These are phyloP conservation scores for Heliothis subflexa DNA, from an alignment of 1,140 invertebrate genomes.

Conservation along the genomic window DNA sequence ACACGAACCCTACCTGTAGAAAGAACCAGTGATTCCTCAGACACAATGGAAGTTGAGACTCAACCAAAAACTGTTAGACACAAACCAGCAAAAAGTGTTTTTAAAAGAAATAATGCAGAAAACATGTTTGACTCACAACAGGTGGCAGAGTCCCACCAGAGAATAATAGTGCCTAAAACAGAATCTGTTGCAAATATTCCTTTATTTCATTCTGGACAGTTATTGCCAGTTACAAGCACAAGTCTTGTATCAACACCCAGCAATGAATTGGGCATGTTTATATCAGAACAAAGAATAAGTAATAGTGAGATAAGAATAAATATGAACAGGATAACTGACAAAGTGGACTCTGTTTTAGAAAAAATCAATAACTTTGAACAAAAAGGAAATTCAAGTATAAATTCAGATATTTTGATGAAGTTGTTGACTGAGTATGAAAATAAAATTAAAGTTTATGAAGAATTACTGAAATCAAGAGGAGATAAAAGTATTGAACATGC, in stretches of 20 bases:
- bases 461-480: constrained; percentile 60
- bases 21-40: constrained; percentile 71
- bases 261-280: constrained; percentile 65
- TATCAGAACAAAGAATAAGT: constrained; percentile 78
- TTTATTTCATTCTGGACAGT: constrained; percentile 56
- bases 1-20: constrained; percentile 50
- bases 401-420: constrained; percentile 71
- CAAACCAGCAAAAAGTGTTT: constrained; percentile 61
- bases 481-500: constrained; percentile 53
- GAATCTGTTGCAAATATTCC: constrained; percentile 45
- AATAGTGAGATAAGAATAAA: constrained; percentile 80
- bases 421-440: constrained; percentile 76
- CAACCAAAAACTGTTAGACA: constrained; percentile 61
- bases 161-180: constrained; percentile 46
- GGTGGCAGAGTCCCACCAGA: constrained; percentile 52
- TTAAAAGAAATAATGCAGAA: constrained; percentile 57
- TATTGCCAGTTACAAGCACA: constrained; percentile 59
- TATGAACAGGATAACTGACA: constrained; percentile 73
- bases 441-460: constrained; percentile 75
- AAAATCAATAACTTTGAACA: constrained; percentile 60
- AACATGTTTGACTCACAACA: constrained; percentile 54
- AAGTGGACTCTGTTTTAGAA: constrained; percentile 69
- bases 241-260: constrained; percentile 48
- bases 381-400: constrained; percentile 56
- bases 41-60: constrained; percentile 60